Evolutionary conservation across 1,140 invertebrate genomes (phyloP).

Genomic region (Drosophila ohnishii): DNA sequence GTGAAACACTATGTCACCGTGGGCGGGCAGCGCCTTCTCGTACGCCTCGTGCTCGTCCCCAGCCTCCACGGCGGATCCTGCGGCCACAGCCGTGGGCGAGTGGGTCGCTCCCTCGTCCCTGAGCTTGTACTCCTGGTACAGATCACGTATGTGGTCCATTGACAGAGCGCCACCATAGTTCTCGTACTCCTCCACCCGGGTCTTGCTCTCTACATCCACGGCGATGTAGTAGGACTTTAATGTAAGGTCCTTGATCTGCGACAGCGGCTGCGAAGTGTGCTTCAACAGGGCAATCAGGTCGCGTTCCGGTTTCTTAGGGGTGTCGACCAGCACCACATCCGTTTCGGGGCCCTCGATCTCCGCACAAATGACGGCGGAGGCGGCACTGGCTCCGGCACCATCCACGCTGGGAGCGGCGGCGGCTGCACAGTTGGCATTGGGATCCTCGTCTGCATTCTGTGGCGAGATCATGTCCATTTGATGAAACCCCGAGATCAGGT

Average conservation of each 20-base stretch:
- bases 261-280: constrained; percentile 72
- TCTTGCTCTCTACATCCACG: constrained; percentile 85
- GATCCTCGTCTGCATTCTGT: constrained; percentile 81
- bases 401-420: constrained; percentile 84
- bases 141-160: constrained; percentile 86
- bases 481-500: constrained; percentile 81
- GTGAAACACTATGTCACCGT: constrained; percentile 92
- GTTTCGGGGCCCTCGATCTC: constrained; percentile 89
- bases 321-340: constrained; percentile 88
- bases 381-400: constrained; percentile 84
- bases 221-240: constrained; percentile 85
- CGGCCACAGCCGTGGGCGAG: constrained; percentile 49
- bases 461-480: constrained; percentile 82
- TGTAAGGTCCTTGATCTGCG: constrained; percentile 74
- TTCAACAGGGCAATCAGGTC: constrained; percentile 86
- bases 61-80: constrained; percentile 42
- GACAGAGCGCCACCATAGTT: constrained; percentile 68
- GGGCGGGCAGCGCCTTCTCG: constrained; percentile 89
- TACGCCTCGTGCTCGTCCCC: constrained; percentile 86
- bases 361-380: constrained; percentile 85
- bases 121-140: constrained; percentile 87
- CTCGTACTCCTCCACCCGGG: constrained; percentile 59
- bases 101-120: constrained; percentile 83
- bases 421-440: constrained; percentile 85
- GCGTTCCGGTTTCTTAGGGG: constrained; percentile 86